Evolutionary conservation across 2,888 invertebrate genomes (phyloP), one percentile per base, ranked within the genome.

Genomic region (Rhagonycha lutea): DNA sequence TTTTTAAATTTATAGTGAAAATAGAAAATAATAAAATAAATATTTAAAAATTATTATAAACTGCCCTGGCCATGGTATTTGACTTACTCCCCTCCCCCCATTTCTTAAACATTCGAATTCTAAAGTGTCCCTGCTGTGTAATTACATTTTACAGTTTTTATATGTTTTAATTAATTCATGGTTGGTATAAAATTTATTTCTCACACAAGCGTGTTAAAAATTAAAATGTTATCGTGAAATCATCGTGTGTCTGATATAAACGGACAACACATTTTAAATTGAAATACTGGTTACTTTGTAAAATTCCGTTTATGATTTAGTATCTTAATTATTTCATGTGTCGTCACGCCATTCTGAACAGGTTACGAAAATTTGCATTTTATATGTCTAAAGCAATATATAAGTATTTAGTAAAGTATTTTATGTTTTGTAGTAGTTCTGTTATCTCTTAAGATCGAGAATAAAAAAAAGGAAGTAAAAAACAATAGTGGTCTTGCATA

Each of bases 401-500:
- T 73, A 72, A 72, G 69, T 75, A 75, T 75, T 72, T 75, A 72
- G 70, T 74, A 74, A 73, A 72, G 72, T 67, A 72, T 78, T 78
- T 75, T 74, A 72, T 69, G 65, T 70, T 67, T 73, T 72, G 72
- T 67, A 72, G 24, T 70, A 47, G 47, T 47, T 32, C 68, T 29
- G 70, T 75, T 78, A 78, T 78, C 77, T 72, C 65, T n/a, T 61
- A 68, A 74, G 74, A 78, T 78, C 77, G 73, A 61, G 69, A 65
- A 74, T 74, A 78, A 78, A 72, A 72, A 67, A 78, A 78, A 72
- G 74, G 73, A 75, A 78, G 75, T 74, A 78, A 78, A 75, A 75
- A 78, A 78, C 77, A 78, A 77, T 77, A 74, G 75, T 75, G 68
- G 29, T 65, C 75, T 67, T 75, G 77, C 74, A 78, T 78, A 78